Evolutionary conservation across 2,113 vertebrate species (phyloP), one percentile per base, ranked within the genome.

Genomic region (Toxostoma redivivum): DNA sequence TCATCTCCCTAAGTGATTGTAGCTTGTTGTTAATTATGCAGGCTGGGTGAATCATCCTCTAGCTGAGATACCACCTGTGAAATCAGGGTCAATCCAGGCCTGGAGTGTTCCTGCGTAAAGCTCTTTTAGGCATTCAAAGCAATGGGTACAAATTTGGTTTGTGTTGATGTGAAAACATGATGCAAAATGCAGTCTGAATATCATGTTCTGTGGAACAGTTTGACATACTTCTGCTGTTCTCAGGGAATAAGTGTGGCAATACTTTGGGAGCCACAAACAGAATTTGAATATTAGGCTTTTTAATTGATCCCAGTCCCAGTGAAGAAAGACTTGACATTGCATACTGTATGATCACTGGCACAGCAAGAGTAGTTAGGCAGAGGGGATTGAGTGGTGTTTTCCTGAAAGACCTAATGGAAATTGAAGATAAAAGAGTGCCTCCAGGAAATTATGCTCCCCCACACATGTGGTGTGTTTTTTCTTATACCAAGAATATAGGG

Each of bases 401-500:
- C 90, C 70, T 83, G 79, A 88, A 94, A 93, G 74, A 40, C n/a
- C 84, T 85, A 72, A 87, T 61, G 70, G 85, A 96, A 96, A 94
- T 94, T 84, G 83, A 94, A 96, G 95, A 85, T 73, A 73, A 90
- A 86, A 67, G n/a, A 37, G 79, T 96, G 82, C 85, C 81, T 95
- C 61, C 81, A 91, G 51, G 84, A 94, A 78, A 81, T 94, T 64
- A 50, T 45, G 64, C 61, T 90, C 44, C 70, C 67, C 1, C 69
- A 65, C 62, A 40, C 76, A 44, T 73, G 81, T 80, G 62, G 35
- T 61, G 54, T 93, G 53, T 25, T 81, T 60, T 91, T 89, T 79
- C 86, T 87, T 86, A 71, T 4, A 57, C 45, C 61, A 69, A 67
- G 64, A 71, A 86, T 86, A 71, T 28, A 76, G 23, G 69, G 61